Evolutionary conservation across 2,797 vertebrate genomes (phyloP).

Genomic region (Xiphophorus birchmanni): DNA sequence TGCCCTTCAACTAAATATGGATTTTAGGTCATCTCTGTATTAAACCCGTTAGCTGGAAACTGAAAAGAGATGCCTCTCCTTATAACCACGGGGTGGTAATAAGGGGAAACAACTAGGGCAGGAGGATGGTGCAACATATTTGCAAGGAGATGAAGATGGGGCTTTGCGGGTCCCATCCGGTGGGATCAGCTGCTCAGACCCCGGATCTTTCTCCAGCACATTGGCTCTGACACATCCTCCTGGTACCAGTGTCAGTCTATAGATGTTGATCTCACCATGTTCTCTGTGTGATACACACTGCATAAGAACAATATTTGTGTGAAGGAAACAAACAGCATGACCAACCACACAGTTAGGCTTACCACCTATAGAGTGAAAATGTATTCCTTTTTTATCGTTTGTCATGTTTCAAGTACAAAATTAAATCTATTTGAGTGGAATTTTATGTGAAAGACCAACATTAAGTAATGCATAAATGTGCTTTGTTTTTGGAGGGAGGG

Average conservation of each 20-base stretch:
- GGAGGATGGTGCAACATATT: slow-evolving; percentile 42
- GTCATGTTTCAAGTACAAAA: background rate
- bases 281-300: slow-evolving; percentile 33
- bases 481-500: background rate
- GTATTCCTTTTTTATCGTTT: background rate
- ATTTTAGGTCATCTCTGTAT: slow-evolving; percentile 42
- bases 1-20: slow-evolving; percentile 40
- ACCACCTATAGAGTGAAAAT: background rate
- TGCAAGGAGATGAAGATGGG: slow-evolving; percentile 52
- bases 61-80: slow-evolving; percentile 18
- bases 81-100: slow-evolving; percentile 39
- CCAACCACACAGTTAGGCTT: background rate
- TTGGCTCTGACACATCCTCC: slow-evolving; percentile 65
- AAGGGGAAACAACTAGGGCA: slow-evolving; percentile 30
- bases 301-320: slow-evolving; percentile 14
- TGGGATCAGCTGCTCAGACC: slow-evolving; percentile 67
- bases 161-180: slow-evolving; percentile 57
- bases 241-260: slow-evolving; percentile 52
- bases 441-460: background rate
- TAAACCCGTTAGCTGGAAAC: slow-evolving; percentile 40
- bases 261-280: slow-evolving; percentile 50
- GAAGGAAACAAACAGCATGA: slow-evolving; percentile 25
- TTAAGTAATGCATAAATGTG: background rate
- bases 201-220: slow-evolving; percentile 62
- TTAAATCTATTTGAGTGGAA: background rate